Evolutionary conservation across 1,140 invertebrate genomes (phyloP).

Genomic region (Chironomus striatipennis): DNA sequence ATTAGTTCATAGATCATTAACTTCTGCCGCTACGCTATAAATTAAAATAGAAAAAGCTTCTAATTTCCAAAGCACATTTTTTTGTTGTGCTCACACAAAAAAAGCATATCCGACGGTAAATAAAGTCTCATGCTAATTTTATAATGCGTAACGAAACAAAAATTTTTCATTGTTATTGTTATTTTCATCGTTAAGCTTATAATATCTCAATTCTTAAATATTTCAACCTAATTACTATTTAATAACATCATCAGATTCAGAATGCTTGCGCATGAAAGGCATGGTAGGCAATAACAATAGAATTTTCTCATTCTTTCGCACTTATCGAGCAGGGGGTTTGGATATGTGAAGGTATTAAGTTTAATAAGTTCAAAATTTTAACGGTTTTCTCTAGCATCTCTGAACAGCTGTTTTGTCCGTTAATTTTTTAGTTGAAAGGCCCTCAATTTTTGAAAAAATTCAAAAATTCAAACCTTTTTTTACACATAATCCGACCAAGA

Average conservation of each 20-base stretch:
- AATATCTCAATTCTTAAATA: constrained; percentile 19
- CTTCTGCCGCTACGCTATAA: neutral
- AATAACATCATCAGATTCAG: constrained; percentile 23
- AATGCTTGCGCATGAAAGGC: neutral
- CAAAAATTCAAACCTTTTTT: too few species aligned
- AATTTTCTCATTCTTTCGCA: neutral
- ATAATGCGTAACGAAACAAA: constrained; percentile 18
- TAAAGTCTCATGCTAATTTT: constrained; percentile 14
- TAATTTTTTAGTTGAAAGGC: too few species aligned
- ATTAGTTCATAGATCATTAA: constrained; percentile 20
- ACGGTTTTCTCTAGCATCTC: too few species aligned
- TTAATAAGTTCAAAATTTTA: too few species aligned
- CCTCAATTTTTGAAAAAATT: too few species aligned
- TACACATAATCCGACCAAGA: too few species aligned
- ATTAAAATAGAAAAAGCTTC: neutral
- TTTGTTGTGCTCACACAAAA: neutral
- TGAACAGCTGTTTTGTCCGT: too few species aligned
- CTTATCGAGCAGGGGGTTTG: neutral
- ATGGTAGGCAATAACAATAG: neutral
- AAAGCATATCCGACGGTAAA: neutral
- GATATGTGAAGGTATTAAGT: neutral
- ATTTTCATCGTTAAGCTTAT: constrained; percentile 7
- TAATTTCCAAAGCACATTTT: neutral
- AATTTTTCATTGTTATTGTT: constrained; percentile 1
- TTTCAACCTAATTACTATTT: constrained; percentile 23